Base-by-base conservation (phyloP, 2,797 vertebrate species). In the Valencia hispanica region DNA sequence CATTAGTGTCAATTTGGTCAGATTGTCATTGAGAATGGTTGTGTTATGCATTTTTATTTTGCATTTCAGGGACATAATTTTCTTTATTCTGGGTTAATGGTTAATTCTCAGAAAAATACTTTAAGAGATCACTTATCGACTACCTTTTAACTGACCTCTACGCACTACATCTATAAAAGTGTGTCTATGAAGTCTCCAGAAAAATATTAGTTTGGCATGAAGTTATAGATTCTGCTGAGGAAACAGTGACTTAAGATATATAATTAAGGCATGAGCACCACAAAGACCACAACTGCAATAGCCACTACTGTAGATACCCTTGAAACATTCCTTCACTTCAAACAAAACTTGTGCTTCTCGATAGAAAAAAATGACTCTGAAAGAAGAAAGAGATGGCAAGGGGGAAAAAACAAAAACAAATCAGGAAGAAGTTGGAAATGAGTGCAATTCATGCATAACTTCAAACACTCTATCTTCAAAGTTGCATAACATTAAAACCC, bases 361-460 rank as follows among this genome's bases (percentile, higher is more conserved):
- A 75, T 76, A 55, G 73, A 81, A n/a, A 82, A 87, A 88, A 76
- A 77, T 48, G 80, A 81, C 78, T 22, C 73, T 14, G 73, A 74
- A 84, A 86, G 84, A 90, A 93, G 84, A 92, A 91, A 91, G 88
- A 88, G 88, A 89, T 86, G 79, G 82, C 73, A 12, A 43, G 39
- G 27, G 50, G 48, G 68, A 76, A 81, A 75, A 84, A 80, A 90
- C 85, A 92, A 86, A 84, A 89, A 92, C 90, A 94, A 94, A 94
- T 94, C 91, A 93, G 87, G 92, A 91, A 94, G 91, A 91, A 89
- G 83, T 89, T 93, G 91, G 89, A 94, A 95, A 95, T 93, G 94
- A 94, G 93, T 92, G 91, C 92, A 93, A 94, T 94, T 95, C 92
- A 95, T 94, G 91, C 94, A 95, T 91, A 94, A 94, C 94, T 95